phyloP scores from a whole-genome alignment of 1,140 invertebrate species.

The Harpegnathos saltator region DNA sequence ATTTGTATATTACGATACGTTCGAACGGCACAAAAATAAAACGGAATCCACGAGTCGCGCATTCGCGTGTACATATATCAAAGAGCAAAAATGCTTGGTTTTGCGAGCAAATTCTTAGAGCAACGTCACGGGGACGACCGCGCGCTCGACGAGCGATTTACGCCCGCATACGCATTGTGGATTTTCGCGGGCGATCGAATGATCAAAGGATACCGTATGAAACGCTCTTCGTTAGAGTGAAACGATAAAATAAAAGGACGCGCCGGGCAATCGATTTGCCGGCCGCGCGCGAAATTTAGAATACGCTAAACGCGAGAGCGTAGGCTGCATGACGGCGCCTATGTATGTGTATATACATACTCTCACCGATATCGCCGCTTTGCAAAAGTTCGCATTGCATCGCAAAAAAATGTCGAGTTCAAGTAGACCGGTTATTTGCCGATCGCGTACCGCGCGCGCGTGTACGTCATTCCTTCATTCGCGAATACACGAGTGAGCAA shows the following conservation, averaged over 20 bases:
- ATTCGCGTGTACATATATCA: background rate
- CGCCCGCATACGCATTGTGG: background rate
- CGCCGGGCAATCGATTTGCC: constrained; percentile 1
- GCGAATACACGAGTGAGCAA: constrained; percentile 5
- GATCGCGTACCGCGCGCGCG: constrained; percentile 5
- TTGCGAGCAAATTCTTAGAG: constrained; percentile 39
- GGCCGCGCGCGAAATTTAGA: constrained; percentile 23
- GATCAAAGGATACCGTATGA: constrained; percentile 41
- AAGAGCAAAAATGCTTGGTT: constrained; percentile 25
- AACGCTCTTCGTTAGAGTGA: constrained; percentile 39
- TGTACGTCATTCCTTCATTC: background rate
- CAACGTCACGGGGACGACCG: background rate
- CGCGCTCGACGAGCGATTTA: constrained; percentile 6
- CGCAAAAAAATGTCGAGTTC: constrained; percentile 28
- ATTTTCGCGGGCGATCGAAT: constrained; percentile 17
- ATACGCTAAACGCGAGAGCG: constrained; percentile 18
- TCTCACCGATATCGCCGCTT: background rate
- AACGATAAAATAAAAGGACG: constrained; percentile 5
- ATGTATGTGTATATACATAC: too few species aligned
- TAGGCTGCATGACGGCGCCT: too few species aligned
- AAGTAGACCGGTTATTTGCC: constrained; percentile 40
- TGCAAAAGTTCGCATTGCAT: constrained; percentile 38
- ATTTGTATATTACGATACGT: constrained; percentile 26
- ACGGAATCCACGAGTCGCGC: background rate
- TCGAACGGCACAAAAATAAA: constrained; percentile 34